Evolutionary conservation across 1,140 invertebrate genomes (phyloP), one percentile per base, ranked within the genome.

Genomic region (Drosophila virilis): DNA sequence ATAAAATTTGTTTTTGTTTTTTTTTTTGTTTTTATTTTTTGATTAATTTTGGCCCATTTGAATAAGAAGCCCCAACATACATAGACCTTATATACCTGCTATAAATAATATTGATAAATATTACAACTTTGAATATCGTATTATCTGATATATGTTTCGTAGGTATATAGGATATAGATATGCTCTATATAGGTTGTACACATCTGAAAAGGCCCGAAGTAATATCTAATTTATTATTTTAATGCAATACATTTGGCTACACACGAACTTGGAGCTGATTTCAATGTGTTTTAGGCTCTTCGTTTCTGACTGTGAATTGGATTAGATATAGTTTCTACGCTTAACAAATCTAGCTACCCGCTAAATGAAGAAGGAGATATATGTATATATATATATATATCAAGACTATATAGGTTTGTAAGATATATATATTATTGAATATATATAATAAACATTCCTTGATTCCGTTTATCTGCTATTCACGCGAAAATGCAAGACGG

Each of bases 231-330:
- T 9, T 35, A 59, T 46, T 59, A 80, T 65, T 75, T 74, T 80
- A 77, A 84, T 78, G 70, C 54, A 82, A 80, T 89, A 88, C 70
- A 88, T 88, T 88, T 88, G 84, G 84, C 84, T 88, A 88, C 84
- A 80, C 77, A 80, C 74, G 69, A 61, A 74, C 67, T 67, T 52
- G 81, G 74, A 80, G 74, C 64, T 65, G 15, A 38, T 22, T 38
- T 32, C 17, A 22, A 17, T 8, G 4, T 15, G 13, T 59, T 38
- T 54, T 50, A 37, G 38, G 37, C 57, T 54, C 66, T 37, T 59
- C 73, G 6, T 37, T 51, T 55, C 76, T 65, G 84, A 83, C 60
- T 89, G 75, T 79, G 79, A 89, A 57, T 80, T 77, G 69, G 69
- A 89, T 84, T 57, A 86, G 67, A 67, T 67, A 33, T 64, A 78